Conservation (phyloP, 2,797 vertebrate genomes). For the Dendrocincla tyrannina region DNA sequence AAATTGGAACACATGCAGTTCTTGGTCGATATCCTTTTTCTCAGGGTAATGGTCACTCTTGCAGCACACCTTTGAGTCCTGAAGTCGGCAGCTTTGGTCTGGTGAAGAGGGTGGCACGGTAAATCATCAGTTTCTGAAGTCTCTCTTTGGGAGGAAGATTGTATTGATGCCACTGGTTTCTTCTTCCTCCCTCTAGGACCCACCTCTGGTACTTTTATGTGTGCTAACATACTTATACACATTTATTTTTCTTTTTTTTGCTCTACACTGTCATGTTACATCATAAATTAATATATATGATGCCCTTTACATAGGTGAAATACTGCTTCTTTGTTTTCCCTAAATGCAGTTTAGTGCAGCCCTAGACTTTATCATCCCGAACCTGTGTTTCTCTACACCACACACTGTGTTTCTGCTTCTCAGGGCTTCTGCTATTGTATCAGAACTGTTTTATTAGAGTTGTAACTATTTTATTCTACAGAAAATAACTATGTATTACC, state of each 20-base stretch:
- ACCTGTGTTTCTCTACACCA: background rate
- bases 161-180: background rate
- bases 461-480: background rate
- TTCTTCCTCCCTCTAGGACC: background rate
- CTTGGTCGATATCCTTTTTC: background rate
- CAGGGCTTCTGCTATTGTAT: background rate
- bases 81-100: background rate
- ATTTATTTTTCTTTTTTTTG: background rate
- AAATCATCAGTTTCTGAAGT: background rate
- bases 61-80: background rate
- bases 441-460: background rate
- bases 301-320: background rate
- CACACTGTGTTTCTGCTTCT: background rate
- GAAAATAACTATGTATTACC: background rate
- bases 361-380: background rate
- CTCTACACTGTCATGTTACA: background rate
- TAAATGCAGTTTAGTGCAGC: background rate
- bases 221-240: background rate
- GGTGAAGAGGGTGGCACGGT: background rate
- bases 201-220: background rate
- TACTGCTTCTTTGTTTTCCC: background rate
- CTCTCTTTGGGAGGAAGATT: background rate
- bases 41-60: background rate
- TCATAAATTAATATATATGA: background rate
- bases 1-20: background rate